Base-by-base conservation (phyloP, 35 echinoderm and acorn worm species). In the Apostichopus californicus region DNA sequence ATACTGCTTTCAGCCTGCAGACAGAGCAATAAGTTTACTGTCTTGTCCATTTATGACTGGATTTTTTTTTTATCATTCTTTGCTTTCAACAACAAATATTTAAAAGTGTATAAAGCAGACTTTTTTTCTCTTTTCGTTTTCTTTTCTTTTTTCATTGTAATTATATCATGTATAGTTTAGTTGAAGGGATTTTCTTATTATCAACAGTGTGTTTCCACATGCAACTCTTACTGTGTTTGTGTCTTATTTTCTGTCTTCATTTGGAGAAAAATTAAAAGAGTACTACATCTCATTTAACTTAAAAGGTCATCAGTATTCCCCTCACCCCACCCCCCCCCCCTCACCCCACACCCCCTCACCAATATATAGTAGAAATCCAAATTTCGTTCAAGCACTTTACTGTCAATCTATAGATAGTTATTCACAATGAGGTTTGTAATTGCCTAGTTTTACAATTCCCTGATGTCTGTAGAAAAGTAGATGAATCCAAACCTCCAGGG, bases 141-240 rank as follows among this genome's bases (percentile, higher is more conserved):
- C 34, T 46, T 68, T 68, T 68, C 18, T 68, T 68, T 75, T 22
- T 75, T 22, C 71, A 75, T 75, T 75, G 71, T 75, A 75, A 75
- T 75, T 75, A 18, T 75, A 75, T 75, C 71, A 75, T 75, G 17
- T 75, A 75, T 75, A 75, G 71, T 58, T 18, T 85, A 85, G 81
- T 25, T 85, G 34, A 85, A 85, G 81, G 81, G 81, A 58, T 56
- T 85, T 85, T 58, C 81, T 23, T 59, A 85, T 81, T 54, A 81
- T 83, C 28, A 83, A 54, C 7, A 83, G 14, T 85, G 55, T 84
- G 81, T 83, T 83, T 53, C 55, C 80, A 83, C 80, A 83, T 54
- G n/a, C 55, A 6, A 75, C 5, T 75, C 71, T 22, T 25, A 8
- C 14, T 82, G 80, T 53, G 15, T 57, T 12, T 61, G 58, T 73